Evolutionary conservation across 2,888 invertebrate genomes (phyloP), one percentile per base, ranked within the genome.

Genomic region (Agriopis aurantiaria): DNA sequence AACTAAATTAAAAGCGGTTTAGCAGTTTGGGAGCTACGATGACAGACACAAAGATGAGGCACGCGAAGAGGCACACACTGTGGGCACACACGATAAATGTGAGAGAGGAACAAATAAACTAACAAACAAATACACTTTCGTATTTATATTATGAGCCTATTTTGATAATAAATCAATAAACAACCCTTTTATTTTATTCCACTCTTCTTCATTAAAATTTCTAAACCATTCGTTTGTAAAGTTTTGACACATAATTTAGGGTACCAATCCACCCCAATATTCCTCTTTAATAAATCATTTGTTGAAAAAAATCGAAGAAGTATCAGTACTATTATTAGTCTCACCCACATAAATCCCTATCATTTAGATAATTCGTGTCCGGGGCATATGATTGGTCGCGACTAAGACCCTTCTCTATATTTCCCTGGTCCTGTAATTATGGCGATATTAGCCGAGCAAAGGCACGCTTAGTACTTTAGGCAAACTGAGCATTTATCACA

Each of bases 401-500:
- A 79, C 65, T 73, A 79, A 78, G 74, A 79, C 65, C 73, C 79
- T 79, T 82, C 83, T 85, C 84, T 79, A 80, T 82, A 82, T 81
- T 86, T 88, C 86, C 85, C 74, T 33, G 79, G 79, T 78, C 80
- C 88, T 87, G 81, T 92, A 90, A 94, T 93, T 92, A 91, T 83
- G 80, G 75, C 84, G 82, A 88, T 88, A 88, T 84, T 83, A 82
- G 82, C 82, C 82, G 80, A 83, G 76, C 76, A 85, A 87, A 88
- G 89, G 88, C 86, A 86, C 83, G 87, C 85, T 85, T 83, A 85
- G 85, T 81, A 88, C 87, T 89, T 88, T 90, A 88, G 90, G 88
- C 90, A 89, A 91, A 91, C 91, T 86, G 86, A 87, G 83, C 86
- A 91, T 93, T 93, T 93, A 93, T 90, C 92, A 88, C 88, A 79